A percentile compares a stretch with the other conserved stretches of the same genome.
These are phyloP conservation scores for Petrophora chlorosata DNA, from an alignment of 2,888 invertebrate genomes.

Conservation along the genomic window DNA sequence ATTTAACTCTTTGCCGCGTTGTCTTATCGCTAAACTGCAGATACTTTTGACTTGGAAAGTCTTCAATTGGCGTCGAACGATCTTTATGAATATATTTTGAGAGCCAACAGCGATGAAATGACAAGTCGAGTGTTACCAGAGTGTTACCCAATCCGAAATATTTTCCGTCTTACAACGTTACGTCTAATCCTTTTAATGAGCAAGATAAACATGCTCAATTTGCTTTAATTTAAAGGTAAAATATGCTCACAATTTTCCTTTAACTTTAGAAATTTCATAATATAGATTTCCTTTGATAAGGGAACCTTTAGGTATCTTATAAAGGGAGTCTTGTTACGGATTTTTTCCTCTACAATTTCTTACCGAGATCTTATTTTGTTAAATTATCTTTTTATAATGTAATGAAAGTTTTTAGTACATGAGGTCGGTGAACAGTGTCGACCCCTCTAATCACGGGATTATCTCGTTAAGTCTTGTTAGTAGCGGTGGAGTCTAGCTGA, in stretches of 20 bases:
- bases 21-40: slow-evolving; percentile 60
- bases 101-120: slow-evolving; percentile 10
- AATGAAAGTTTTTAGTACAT: slow-evolving; percentile 40
- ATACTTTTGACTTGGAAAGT: slow-evolving; percentile 44
- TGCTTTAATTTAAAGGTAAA: slow-evolving; percentile 8
- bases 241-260: slow-evolving; percentile 8
- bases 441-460: slow-evolving; percentile 63
- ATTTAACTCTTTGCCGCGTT: slow-evolving; percentile 60
- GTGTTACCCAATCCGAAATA: neutral
- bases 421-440: slow-evolving; percentile 47
- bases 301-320: slow-evolving; percentile 8
- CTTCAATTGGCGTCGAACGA: slow-evolving; percentile 25
- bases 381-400: slow-evolving; percentile 27
- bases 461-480: slow-evolving; percentile 59
- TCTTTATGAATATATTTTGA: slow-evolving; percentile 15
- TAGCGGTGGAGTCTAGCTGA: slow-evolving; percentile 38
- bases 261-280: slow-evolving; percentile 10
- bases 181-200: slow-evolving; percentile 7
- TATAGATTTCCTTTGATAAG: slow-evolving; percentile 8
- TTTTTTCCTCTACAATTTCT: slow-evolving; percentile 6
- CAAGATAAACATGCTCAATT: neutral
- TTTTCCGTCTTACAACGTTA: neutral
- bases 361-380: slow-evolving; percentile 18
- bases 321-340: neutral
- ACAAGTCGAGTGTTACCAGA: no score